Conservation (phyloP, 2,113 vertebrate species). For the Psittacara wagleri region DNA sequence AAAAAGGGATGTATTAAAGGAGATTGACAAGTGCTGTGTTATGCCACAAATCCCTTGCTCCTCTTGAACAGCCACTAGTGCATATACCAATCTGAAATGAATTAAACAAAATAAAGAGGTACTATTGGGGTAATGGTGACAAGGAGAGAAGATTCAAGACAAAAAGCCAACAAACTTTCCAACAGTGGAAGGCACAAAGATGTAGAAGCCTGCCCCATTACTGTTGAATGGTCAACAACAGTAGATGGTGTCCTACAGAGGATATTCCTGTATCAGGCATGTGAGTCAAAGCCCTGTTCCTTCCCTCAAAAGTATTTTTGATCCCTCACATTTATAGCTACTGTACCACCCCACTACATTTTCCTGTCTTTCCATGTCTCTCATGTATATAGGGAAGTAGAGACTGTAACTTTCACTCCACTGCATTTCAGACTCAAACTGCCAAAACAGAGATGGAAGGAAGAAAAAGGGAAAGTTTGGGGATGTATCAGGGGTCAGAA, state of each 20-base stretch:
- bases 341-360: neutral
- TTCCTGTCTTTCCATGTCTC: neutral
- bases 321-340: neutral
- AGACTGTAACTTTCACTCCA: neutral
- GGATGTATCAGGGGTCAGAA: neutral
- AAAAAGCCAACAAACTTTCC: neutral
- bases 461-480: neutral
- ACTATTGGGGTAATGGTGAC: neutral
- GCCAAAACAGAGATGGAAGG: neutral
- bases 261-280: too few relatives aligned
- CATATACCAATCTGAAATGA: neutral
- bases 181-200: neutral
- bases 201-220: neutral
- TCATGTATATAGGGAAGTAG: neutral
- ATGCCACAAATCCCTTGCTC: neutral
- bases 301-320: neutral
- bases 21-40: neutral
- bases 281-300: neutral
- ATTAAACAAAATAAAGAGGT: neutral
- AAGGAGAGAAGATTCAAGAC: neutral
- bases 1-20: neutral
- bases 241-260: neutral
- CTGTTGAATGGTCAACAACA: neutral
- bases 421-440: neutral
- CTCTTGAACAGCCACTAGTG: neutral